Conservation (phyloP, 1,140 invertebrate genomes). For the Drosophila punjabiensis region DNA sequence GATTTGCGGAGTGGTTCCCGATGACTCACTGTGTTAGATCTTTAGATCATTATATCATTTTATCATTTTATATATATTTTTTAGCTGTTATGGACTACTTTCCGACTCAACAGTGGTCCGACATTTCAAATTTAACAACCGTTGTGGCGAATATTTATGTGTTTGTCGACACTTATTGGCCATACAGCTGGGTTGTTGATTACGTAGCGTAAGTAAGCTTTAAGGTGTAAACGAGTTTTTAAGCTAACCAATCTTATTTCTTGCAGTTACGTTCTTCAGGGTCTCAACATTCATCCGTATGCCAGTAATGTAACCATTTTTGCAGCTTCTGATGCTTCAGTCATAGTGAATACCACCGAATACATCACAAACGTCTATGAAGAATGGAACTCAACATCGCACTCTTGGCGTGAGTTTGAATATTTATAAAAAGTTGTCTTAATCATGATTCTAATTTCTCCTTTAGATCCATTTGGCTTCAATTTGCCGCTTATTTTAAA, state of each 20-base stretch:
- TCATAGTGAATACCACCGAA: slow-evolving; percentile 87
- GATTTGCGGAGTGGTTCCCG: slow-evolving; percentile 55
- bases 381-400: slow-evolving; percentile 86
- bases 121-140: slow-evolving; percentile 85
- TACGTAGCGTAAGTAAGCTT: slow-evolving; percentile 87
- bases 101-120: slow-evolving; percentile 28
- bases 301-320: slow-evolving; percentile 89
- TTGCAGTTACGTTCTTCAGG: slow-evolving; percentile 87
- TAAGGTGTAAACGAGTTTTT: background rate
- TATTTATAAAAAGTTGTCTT: background rate
- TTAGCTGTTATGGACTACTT: slow-evolving; percentile 63
- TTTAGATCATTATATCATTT: too few species aligned
- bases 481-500: slow-evolving; percentile 86
- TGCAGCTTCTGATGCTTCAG: slow-evolving; percentile 87
- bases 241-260: too few species aligned
- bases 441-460: background rate
- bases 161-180: slow-evolving; percentile 89
- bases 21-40: background rate
- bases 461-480: slow-evolving; percentile 85
- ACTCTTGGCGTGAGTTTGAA: slow-evolving; percentile 86
- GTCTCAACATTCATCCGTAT: slow-evolving; percentile 88
- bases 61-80: slow-evolving; percentile 6
- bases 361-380: slow-evolving; percentile 87
- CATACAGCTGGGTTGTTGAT: slow-evolving; percentile 87
- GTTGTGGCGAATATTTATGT: slow-evolving; percentile 88